phyloP scores from a whole-genome alignment of 2,797 vertebrate species.

The Spinus olivaceus region DNA sequence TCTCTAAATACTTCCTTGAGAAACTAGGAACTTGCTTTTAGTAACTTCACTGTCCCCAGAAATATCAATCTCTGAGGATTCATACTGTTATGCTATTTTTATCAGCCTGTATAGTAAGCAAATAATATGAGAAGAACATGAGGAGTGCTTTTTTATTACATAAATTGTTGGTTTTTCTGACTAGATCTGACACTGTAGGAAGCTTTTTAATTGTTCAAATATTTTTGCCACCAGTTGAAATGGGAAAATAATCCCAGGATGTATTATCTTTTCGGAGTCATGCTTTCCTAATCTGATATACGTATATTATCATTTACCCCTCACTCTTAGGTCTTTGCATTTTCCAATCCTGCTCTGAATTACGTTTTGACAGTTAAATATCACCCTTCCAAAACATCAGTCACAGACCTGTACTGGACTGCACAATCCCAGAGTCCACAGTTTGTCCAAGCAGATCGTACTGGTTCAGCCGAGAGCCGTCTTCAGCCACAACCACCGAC shows the following conservation, averaged over 20 bases:
- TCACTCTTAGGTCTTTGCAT: background rate
- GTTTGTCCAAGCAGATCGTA: slow-evolving; percentile 96
- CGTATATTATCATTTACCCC: background rate
- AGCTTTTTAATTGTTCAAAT: background rate
- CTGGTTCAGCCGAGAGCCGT: slow-evolving; percentile 95
- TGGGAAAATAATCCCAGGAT: background rate
- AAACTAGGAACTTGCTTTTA: background rate
- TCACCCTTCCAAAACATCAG: background rate
- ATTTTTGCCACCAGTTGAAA: background rate
- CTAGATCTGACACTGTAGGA: background rate
- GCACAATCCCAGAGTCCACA: slow-evolving; percentile 94
- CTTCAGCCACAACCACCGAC: slow-evolving; percentile 97
- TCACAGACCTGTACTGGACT: slow-evolving; percentile 93
- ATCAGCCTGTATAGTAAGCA: background rate
- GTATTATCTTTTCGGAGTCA: background rate
- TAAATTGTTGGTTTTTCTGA: background rate
- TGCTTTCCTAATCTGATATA: background rate
- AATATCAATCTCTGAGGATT: background rate
- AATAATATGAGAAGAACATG: background rate
- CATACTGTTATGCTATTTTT: background rate
- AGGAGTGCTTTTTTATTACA: background rate
- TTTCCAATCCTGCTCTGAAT: background rate
- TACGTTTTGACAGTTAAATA: background rate
- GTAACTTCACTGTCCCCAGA: background rate
- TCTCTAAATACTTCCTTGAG: background rate